These are phyloP conservation scores for Chrysemys picta DNA, from an alignment of 2,113 vertebrate genomes.

Conservation along the genomic window DNA sequence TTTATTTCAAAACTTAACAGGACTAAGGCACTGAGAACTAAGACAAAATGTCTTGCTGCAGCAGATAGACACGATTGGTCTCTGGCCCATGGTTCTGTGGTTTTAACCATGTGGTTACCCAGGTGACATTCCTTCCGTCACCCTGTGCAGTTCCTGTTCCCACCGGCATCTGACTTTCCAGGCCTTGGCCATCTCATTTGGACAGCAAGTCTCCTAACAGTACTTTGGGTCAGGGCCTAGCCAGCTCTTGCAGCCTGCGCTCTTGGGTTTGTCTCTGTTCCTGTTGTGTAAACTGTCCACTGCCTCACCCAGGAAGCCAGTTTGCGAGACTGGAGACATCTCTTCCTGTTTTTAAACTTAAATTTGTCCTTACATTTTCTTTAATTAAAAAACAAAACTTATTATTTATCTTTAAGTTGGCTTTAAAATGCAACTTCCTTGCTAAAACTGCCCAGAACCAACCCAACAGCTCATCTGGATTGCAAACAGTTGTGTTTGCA, in stretches of 20 bases:
- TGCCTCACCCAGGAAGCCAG: not conserved
- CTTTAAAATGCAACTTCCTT: not conserved
- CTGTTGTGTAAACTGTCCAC: not conserved
- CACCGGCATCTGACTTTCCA: not conserved
- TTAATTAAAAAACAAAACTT: not conserved
- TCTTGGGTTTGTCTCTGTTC: not conserved
- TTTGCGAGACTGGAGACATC: not conserved
- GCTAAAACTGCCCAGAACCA: not conserved
- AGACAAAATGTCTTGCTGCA: not conserved
- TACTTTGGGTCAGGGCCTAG: not conserved
- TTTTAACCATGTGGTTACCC: not conserved
- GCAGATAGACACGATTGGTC: not conserved
- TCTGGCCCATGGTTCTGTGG: not conserved
- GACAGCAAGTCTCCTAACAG: not conserved
- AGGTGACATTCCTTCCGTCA: not conserved
- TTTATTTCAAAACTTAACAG: constrained; percentile 42
- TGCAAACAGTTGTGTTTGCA: not conserved
- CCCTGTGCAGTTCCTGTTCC: not conserved
- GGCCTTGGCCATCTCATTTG: not conserved
- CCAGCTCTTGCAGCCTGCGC: not conserved
- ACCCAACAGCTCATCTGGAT: not conserved
- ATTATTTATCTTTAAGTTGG: not conserved
- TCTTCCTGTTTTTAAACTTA: rapidly evolving
- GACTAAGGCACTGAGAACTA: not conserved
- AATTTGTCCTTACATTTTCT: not conserved